Evolutionary conservation across 2,797 vertebrate genomes (phyloP), one percentile per base, ranked within the genome.

Genomic region (Galago senegalensis): DNA sequence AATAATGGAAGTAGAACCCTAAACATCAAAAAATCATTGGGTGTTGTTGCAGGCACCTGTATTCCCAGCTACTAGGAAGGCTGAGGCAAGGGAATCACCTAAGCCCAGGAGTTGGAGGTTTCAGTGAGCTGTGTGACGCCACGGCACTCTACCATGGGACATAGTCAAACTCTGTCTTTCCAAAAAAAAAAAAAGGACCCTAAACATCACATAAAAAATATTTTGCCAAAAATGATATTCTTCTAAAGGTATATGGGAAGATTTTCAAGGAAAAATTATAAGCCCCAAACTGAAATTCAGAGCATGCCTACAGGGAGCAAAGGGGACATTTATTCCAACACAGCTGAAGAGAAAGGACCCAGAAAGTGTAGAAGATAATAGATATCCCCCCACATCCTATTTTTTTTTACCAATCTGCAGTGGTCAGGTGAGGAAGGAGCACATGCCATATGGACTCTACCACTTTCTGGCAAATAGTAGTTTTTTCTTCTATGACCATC

Each of bases 131-230:
- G 1, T 43, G 40, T 43, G 40, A 7, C 40, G 40, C 40, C 40
- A 43, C 5, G 40, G 40, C 40, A 43, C 40, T 43, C 40, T 43
- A 43, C 40, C 40, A 43, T 43, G 40, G 40, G 40, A 43, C 6
- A 43, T 43, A 43, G 40, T 43, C 40, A 43, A 43, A 43, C 40
- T 43, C 40, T 43, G 40, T 43, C 40, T 43, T 43, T 43, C 40
- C 40, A 43, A 43, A 43, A 43, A 43, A 40, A 40, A 43, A 43
- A 43, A 43, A 43, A 89, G 37, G 95, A 5, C 25, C 60, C 40
- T 81, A 89, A 95, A 88, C n/a, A 37, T 86, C 73, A 93, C 9
- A 75, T 76, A 23, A 40, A 80, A 75, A 87, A 40, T 20, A n/a
- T 73, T 92, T 86, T 53, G 46, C 58, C 25, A 2, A 82, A 84